Evolutionary conservation across 2,888 invertebrate species (phyloP).

Genomic region (Proisotoma minuta): DNA sequence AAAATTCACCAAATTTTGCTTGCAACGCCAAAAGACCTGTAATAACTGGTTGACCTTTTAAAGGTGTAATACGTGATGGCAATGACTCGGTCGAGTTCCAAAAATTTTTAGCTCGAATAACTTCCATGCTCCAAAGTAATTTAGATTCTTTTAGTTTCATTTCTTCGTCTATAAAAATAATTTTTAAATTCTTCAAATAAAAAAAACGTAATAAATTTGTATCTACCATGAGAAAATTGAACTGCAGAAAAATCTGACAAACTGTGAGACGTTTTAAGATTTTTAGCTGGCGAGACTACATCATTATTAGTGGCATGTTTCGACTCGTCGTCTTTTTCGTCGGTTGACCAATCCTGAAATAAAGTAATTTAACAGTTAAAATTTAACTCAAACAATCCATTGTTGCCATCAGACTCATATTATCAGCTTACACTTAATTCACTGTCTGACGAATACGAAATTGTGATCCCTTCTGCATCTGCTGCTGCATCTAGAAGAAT

Average conservation of each 20-base stretch:
- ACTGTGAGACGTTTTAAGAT: slow-evolving; percentile 19
- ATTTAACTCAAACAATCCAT: too few relatives aligned
- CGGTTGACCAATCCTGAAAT: slow-evolving; percentile 14
- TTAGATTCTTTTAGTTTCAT: slow-evolving; percentile 13
- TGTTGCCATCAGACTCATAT: neutral
- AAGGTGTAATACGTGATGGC: neutral
- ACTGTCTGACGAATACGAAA: slow-evolving; percentile 24
- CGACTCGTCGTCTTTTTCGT: slow-evolving; percentile 11
- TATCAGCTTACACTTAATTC: slow-evolving; percentile 35
- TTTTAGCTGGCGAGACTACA: slow-evolving; percentile 3
- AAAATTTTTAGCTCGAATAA: slow-evolving; percentile 8
- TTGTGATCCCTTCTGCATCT: neutral
- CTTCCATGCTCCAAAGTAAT: slow-evolving; percentile 24
- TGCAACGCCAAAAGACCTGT: slow-evolving; percentile 28
- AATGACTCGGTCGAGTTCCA: too few relatives aligned
- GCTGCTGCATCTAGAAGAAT: slow-evolving; percentile 14
- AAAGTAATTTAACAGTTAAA: neutral
- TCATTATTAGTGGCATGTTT: slow-evolving; percentile 14
- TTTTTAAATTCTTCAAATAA: too few relatives aligned
- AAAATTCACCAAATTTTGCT: slow-evolving; percentile 38
- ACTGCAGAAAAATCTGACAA: slow-evolving; percentile 27
- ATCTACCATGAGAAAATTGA: neutral
- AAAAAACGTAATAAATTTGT: too few relatives aligned
- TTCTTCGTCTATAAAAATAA: neutral
- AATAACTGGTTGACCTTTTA: slow-evolving; percentile 35